Conservation (phyloP, 2,888 invertebrate genomes). For the Xestobium rufovillosum region DNA sequence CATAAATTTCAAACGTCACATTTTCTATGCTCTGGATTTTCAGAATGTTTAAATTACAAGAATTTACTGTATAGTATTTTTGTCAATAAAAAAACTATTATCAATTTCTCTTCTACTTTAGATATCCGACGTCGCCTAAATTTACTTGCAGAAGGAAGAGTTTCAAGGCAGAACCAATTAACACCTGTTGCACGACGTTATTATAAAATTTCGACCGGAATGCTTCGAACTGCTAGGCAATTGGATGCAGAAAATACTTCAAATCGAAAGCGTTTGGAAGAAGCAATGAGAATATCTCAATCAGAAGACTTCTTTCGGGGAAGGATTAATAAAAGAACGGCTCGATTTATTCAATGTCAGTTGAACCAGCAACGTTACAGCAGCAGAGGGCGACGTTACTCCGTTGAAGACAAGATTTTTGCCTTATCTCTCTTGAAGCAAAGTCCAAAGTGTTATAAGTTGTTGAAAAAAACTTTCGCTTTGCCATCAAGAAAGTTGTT, state of each 20-base stretch:
- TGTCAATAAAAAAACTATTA: background rate
- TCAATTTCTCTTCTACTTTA: background rate
- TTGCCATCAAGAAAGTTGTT: slow-evolving; percentile 19
- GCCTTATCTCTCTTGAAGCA: slow-evolving; percentile 14
- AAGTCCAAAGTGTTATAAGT: slow-evolving; percentile 16
- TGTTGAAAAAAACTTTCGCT: slow-evolving; percentile 17
- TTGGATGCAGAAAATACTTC: background rate
- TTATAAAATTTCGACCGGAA: background rate
- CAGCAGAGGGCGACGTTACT: slow-evolving; percentile 12
- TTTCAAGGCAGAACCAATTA: background rate
- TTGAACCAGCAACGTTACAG: background rate
- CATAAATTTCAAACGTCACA: no score
- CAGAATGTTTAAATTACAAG: background rate
- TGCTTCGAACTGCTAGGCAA: background rate
- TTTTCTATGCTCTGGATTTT: no score
- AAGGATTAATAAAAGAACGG: background rate
- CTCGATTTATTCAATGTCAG: background rate
- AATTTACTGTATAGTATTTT: background rate
- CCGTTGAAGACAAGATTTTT: slow-evolving; percentile 14
- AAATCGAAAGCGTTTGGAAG: background rate
- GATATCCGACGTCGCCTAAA: background rate
- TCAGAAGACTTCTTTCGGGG: background rate
- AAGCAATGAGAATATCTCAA: background rate
- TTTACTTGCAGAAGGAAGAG: background rate
- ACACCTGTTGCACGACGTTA: background rate